A percentile compares a stretch with the other conserved stretches of the same genome.
phyloP scores from a whole-genome alignment of 1,140 invertebrate species.

The Fragariocoptes setiger region DNA sequence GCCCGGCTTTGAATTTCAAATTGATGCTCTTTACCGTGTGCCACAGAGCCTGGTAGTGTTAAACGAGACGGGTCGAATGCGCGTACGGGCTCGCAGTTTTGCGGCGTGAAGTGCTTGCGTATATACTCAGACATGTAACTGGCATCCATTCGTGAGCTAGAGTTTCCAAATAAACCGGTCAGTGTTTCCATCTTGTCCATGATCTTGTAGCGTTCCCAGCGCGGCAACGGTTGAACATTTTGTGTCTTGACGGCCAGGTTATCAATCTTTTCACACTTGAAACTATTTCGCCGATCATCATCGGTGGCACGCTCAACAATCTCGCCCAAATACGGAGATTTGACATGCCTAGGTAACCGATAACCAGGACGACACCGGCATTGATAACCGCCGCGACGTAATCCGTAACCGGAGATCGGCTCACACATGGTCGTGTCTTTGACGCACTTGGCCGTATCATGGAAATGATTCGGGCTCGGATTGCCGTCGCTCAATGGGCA shows the following conservation, averaged over 20 bases:
- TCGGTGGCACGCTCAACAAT: conserved; percentile 64
- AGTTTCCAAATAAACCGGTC: conserved; percentile 10
- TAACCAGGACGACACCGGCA: conserved; percentile 66
- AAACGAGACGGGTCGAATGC: conserved; percentile 29
- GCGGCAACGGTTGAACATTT: conserved; percentile 10
- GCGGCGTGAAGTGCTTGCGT: conserved; percentile 3
- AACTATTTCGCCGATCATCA: conserved; percentile 65
- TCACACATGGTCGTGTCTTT: conserved; percentile 82
- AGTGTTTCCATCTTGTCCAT: conserved; percentile 9
- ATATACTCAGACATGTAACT: conserved; percentile 8
- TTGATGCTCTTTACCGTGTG: conserved; percentile 48
- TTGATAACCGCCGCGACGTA: conserved; percentile 73
- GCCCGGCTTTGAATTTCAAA: conserved; percentile 81
- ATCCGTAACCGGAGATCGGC: conserved; percentile 77
- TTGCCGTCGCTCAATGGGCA: conserved; percentile 66
- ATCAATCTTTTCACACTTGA: conserved; percentile 62
- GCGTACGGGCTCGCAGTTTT: conserved; percentile 10
- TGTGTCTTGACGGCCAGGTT: conserved; percentile 25
- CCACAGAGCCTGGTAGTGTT: conserved; percentile 42
- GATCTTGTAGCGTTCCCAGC: conserved; percentile 9
- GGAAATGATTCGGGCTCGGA: conserved; percentile 53
- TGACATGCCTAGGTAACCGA: conserved; percentile 47
- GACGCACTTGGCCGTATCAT: conserved; percentile 63
- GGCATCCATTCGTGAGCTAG: conserved; percentile 10
- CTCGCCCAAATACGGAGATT: conserved; percentile 64